A percentile compares a stretch with the other conserved stretches of the same genome.
Evolutionary conservation across 2,888 invertebrate species (phyloP).

Genomic region (Eilema depressum): DNA sequence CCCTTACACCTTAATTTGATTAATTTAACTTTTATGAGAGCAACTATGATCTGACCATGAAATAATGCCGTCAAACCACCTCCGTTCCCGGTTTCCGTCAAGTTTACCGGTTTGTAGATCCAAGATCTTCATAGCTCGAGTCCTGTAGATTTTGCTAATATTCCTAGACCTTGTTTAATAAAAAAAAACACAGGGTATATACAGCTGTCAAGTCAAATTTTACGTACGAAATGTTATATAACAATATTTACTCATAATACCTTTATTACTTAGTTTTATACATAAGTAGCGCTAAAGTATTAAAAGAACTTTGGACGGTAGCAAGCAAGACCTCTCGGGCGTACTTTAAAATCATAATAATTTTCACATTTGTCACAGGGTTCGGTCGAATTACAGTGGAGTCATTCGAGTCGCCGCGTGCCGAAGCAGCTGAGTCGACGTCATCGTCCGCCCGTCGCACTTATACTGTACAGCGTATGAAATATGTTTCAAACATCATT

Average conservation of each 20-base stretch:
- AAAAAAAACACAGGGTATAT: too few relatives aligned
- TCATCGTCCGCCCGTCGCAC: constrained; percentile 57
- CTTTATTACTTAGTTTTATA: too few relatives aligned
- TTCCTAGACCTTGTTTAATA: too few relatives aligned
- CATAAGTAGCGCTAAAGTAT: neutral
- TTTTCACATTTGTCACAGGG: constrained; percentile 79
- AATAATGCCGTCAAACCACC: too few relatives aligned
- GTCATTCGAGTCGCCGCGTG: constrained; percentile 74
- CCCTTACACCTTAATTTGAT: neutral
- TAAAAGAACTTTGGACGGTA: constrained; percentile 18
- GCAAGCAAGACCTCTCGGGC: constrained; percentile 34
- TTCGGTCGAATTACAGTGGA: constrained; percentile 71
- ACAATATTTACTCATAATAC: too few relatives aligned
- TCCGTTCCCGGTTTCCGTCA: too few relatives aligned
- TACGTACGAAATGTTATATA: too few relatives aligned
- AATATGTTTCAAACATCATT: constrained; percentile 45
- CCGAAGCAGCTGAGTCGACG: constrained; percentile 66
- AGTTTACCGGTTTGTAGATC: too few relatives aligned
- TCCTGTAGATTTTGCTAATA: too few relatives aligned
- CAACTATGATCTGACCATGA: too few relatives aligned
- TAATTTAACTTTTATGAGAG: neutral
- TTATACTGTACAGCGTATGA: constrained; percentile 44
- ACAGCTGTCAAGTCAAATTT: too few relatives aligned
- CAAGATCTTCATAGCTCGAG: too few relatives aligned
- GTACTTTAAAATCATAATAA: constrained; percentile 70